phyloP scores from a whole-genome alignment of 2,113 vertebrate genomes.

The Speoplatyrhinus poulsoni region DNA sequence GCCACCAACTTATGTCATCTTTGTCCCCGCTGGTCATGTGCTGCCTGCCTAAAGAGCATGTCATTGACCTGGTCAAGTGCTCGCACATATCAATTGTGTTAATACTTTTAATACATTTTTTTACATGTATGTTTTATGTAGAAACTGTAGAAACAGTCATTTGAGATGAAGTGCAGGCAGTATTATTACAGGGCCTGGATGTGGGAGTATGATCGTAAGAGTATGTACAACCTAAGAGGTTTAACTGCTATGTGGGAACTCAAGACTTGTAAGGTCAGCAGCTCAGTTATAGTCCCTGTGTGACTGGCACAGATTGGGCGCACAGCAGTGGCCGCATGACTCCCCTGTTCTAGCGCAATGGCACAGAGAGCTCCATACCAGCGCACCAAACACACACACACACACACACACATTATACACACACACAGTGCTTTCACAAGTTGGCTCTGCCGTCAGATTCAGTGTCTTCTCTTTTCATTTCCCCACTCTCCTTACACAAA shows the following conservation, averaged over 20 bases:
- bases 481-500: conserved; percentile 67
- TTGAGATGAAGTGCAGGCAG: neutral
- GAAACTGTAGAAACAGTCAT: neutral
- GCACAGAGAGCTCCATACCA: conserved; percentile 73
- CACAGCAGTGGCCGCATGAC: conserved; percentile 72
- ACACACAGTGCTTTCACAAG: conserved; percentile 41
- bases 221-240: conserved; percentile 72
- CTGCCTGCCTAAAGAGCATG: conserved; percentile 35
- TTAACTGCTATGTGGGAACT: conserved; percentile 74
- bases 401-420: conserved; percentile 32
- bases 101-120: neutral
- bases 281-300: conserved; percentile 76
- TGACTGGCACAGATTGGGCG: conserved; percentile 78
- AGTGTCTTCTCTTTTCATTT: conserved; percentile 59
- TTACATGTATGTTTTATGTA: conserved; percentile 43
- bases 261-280: conserved; percentile 70
- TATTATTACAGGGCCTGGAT: conserved; percentile 38
- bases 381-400: conserved; percentile 30
- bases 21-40: conserved; percentile 56
- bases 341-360: conserved; percentile 73
- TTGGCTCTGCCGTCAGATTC: conserved; percentile 41
- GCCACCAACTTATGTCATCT: conserved; percentile 70
- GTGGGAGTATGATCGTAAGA: conserved; percentile 57
- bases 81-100: neutral
- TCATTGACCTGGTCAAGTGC: conserved; percentile 27